phyloP scores from a whole-genome alignment of 1,140 invertebrate genomes.

The Ectropis grisescens region DNA sequence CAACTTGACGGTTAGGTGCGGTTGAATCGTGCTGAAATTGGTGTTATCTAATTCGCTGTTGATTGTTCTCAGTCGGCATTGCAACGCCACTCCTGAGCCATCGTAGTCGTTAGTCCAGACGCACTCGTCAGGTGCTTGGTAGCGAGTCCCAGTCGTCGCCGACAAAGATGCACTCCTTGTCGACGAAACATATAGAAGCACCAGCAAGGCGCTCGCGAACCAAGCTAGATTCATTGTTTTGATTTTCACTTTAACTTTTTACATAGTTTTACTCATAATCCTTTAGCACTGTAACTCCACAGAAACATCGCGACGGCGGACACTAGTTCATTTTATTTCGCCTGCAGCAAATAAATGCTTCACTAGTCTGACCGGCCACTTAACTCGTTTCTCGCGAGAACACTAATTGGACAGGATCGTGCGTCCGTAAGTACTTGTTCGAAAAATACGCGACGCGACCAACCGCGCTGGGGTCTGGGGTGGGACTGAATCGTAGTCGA shows the following conservation, averaged over 20 bases:
- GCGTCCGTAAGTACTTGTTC: conserved; percentile 24
- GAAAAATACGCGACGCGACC: conserved; percentile 33
- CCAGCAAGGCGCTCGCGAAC: conserved; percentile 43
- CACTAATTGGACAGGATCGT: conserved; percentile 65
- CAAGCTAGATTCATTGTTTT: conserved; percentile 54
- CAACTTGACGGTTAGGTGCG: conserved; percentile 86
- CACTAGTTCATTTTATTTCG: conserved; percentile 36
- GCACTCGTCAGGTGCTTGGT: conserved; percentile 89
- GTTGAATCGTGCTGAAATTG: conserved; percentile 90
- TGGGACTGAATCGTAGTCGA: conserved; percentile 58
- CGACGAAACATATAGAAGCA: conserved; percentile 44
- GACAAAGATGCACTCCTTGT: conserved; percentile 59
- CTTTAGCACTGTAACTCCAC: conserved; percentile 38
- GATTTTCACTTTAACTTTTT: conserved; percentile 54
- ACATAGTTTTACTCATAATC: conserved; percentile 49
- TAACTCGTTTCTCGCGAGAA: conserved; percentile 61
- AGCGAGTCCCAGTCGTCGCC: conserved; percentile 64
- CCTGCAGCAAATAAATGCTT: conserved; percentile 30
- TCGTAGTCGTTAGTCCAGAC: conserved; percentile 79
- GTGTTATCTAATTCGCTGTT: conserved; percentile 91
- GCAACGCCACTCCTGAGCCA: conserved; percentile 79
- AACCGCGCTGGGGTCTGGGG: conserved; percentile 49
- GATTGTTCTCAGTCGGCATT: conserved; percentile 86
- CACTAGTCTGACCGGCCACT: conserved; percentile 57
- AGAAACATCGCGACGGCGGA: conserved; percentile 28